Base-by-base conservation (phyloP, 2,113 vertebrate genomes). In the Oncorhynchus clarkii region DNA sequence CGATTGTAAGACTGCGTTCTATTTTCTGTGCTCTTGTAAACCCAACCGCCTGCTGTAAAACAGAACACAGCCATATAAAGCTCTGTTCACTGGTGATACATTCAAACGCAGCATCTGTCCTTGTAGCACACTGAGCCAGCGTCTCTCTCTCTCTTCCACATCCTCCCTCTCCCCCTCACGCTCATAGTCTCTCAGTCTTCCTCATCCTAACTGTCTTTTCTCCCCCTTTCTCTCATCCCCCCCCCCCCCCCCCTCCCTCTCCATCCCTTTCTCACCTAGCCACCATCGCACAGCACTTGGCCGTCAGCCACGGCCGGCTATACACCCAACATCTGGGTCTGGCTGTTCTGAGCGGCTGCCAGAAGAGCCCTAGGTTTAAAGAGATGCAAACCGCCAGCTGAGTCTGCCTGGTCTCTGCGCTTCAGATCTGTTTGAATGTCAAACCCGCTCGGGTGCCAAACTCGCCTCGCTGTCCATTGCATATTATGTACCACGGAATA, bases 161-260 rank as follows among this genome's bases (percentile, higher is more conserved):
- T 51, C 31, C 67, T 48, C 34, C 34, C 12, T 71, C 11, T 71
- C 49, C n/a, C 20, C 20, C n/a, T 0, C n/a, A 1, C 59, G 6
- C 59, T 68, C 59, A 67, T 54, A 70, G 69, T 67, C 49, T 67
- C 75, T 76, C 54, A 39, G 39, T 27, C 20, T 5, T 65, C 59
- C 59, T 22, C 59, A 6, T 16, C 18, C 59, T 22, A 7, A 48
- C 31, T 26, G 70, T n/a, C 66, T 34, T 45, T 34, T 45, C 14
- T 69, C 18, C 7, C 67, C 16, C 14, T 29, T 29, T 69, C 34
- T 71, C 48, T 31, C 31, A 31, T 31, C 22, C 22, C 22, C 22
- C 22, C 22, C 22, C 22, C 22, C 29, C 18, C 66, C 29, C 39
- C 29, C 26, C 13, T 26, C 24, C 13, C 26, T 26, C 64, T 66